Conservation (phyloP, 2,113 vertebrate genomes). For the Tinamus guttatus region DNA sequence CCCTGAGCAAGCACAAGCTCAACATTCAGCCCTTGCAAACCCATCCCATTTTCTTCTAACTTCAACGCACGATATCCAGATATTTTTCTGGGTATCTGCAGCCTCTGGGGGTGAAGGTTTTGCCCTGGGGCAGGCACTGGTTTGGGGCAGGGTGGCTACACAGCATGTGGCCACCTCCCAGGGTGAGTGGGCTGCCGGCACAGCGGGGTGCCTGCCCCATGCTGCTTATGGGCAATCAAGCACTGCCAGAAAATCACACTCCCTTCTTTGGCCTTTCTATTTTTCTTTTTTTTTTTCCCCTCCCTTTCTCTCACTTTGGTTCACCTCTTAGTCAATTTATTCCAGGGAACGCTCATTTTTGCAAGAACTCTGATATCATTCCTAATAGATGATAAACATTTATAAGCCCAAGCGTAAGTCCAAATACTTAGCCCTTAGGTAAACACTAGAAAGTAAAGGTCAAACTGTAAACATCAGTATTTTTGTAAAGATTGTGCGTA, state of each 20-base stretch:
- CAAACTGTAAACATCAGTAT: constrained; percentile 61
- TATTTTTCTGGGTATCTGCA: not conserved
- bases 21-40: not conserved
- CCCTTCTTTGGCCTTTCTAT: not conserved
- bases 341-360: constrained; percentile 48
- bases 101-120: not conserved
- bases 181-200: not conserved
- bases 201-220: not conserved
- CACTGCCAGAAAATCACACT: not conserved
- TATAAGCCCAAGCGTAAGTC: constrained; percentile 47
- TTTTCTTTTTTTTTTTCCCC: not conserved
- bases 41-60: not conserved
- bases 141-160: not conserved
- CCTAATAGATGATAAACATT: constrained; percentile 63
- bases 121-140: not conserved
- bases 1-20: no score
- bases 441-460: constrained; percentile 69
- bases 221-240: not conserved
- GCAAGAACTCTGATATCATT: constrained; percentile 32
- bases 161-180: constrained; percentile 18
- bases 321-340: not conserved
- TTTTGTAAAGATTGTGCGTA: constrained; percentile 42
- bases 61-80: not conserved
- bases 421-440: constrained; percentile 47
- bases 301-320: not conserved